Evolutionary conservation across 2,888 invertebrate species (phyloP), one percentile per base, ranked within the genome.

Genomic region (Zele albiditarsus): DNA sequence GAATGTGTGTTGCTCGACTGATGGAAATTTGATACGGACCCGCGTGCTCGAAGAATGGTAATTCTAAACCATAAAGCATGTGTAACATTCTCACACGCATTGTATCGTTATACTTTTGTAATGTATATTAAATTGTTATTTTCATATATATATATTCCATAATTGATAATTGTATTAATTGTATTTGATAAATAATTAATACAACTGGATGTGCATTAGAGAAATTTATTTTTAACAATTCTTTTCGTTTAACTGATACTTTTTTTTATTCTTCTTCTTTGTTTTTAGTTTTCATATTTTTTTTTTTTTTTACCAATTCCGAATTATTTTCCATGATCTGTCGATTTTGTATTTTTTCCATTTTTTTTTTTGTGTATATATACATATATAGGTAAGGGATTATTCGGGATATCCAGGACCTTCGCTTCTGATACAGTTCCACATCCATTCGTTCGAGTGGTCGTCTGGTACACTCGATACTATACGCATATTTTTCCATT

Each of bases 61-160:
- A 72, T 38, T 65, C 65, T 38, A 72, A 72, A 72, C 71, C 71
- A 31, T 63, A n/a, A 42, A 62, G 60, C 71, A 72, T 65, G 65
- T 65, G 71, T 31, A 72, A 28, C 42, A 49, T 72, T 72, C 71
- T 53, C 65, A 72, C 65, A 53, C 53, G 20, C 65, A 38, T 65
- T 38, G 23, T 38, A 2, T 65, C 31, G 8, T 12, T 8, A 38
- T 38, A 8, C 10, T 12, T 38, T 12, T 38, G 10, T 38, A 38
- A 2, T 8, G 12, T 8, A 38, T 6, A 38, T 38, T 38, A 38
- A 38, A 38, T 12, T 8, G 38, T 38, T 12, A 38, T 12, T 38
- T 38, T 31, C 31, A 31, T 31, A 8, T 31, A 31, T 31, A 31
- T 8, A 31, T 8, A 31, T 31, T 8, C 5, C 31, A 31, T 31